Evolutionary conservation across 1,140 invertebrate species (phyloP), one percentile per base, ranked within the genome.

Genomic region (Muscidifurax raptorellus): DNA sequence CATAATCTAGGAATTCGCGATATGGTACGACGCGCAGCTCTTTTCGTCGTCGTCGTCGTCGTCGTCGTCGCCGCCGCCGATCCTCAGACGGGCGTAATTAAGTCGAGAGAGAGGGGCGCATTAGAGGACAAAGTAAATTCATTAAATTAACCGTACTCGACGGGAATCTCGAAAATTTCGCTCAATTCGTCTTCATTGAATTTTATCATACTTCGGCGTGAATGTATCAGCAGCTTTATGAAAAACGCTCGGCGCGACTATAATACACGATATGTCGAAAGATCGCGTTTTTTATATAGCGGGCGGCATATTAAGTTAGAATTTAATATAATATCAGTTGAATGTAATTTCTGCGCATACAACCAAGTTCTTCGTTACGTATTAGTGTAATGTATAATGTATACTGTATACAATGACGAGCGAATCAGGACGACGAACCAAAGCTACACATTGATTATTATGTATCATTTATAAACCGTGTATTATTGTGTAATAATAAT

Each of bases 1-100:
- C 80, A 76, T 82, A 82, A 75, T 76, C 52, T 27, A 64, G 52
- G 36, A 75, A 83, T 77, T 76, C 36, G 74, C 74, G 67, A 72
- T 71, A 25, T 80, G 78, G 9, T 4, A 6, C 78, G 52, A 59
- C 22, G 18, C 52, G 52, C 15, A 7, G 52, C 52, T 59, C 52
- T 59, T 59, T 59, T 59, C 52, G 15, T 59, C 52, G 15, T 18
- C 52, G 36, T 36, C 36, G 36, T 59, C 52, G 15, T 59, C 52
- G 15, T 18, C 52, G 36, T 36, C 36, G 36, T 59, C 52, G 15
- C 22, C 52, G 52, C 22, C 67, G 25, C 25, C 40, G 79, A 71
- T 74, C 47, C 22, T 30, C 76, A 22, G 44, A 22, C 12, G 40
- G 25, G 40, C 10, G 44, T 82, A 82, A 82, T 82, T 81, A 72